A percentile compares a stretch with the other conserved stretches of the same genome.
phyloP scores from a whole-genome alignment of 2,888 invertebrate species.

The Sinotaia quadrata region DNA sequence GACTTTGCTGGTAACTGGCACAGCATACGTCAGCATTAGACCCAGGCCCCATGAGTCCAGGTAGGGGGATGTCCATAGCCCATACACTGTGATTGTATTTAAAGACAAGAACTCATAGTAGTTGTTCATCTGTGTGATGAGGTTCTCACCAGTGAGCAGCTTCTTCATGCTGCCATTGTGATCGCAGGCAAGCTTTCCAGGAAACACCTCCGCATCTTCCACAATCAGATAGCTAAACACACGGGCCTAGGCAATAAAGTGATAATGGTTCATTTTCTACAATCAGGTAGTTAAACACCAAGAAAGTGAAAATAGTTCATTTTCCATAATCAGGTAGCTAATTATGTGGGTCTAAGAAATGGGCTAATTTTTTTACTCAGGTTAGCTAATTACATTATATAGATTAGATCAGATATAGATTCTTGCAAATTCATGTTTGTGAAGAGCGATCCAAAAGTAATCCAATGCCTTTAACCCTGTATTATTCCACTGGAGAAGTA shows the following conservation, averaged over 20 bases:
- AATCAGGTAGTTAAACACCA: neutral
- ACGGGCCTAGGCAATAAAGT: conserved; percentile 53
- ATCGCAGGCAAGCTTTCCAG: conserved; percentile 69
- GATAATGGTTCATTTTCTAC: neutral
- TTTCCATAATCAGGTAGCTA: too few species aligned
- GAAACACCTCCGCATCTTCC: conserved; percentile 72
- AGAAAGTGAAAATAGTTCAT: too few species aligned
- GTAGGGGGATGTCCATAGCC: conserved; percentile 73
- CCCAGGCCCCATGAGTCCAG: conserved; percentile 72
- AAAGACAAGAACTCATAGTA: conserved; percentile 72
- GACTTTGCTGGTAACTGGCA: conserved; percentile 69
- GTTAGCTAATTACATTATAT: too few species aligned
- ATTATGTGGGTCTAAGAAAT: too few species aligned
- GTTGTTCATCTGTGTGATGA: conserved; percentile 72
- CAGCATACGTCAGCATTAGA: conserved; percentile 72
- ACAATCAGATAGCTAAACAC: conserved; percentile 72
- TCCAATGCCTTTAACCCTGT: too few species aligned
- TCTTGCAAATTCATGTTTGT: too few species aligned
- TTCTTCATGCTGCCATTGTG: conserved; percentile 70
- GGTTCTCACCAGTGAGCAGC: conserved; percentile 70
- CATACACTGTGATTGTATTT: conserved; percentile 66
- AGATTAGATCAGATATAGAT: too few species aligned
- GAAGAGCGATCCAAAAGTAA: too few species aligned
- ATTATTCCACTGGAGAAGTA: too few species aligned
- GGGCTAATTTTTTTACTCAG: too few species aligned